These are phyloP conservation scores for Camptogramma bilineatum DNA, from an alignment of 2,888 invertebrate species.

Conservation along the genomic window DNA sequence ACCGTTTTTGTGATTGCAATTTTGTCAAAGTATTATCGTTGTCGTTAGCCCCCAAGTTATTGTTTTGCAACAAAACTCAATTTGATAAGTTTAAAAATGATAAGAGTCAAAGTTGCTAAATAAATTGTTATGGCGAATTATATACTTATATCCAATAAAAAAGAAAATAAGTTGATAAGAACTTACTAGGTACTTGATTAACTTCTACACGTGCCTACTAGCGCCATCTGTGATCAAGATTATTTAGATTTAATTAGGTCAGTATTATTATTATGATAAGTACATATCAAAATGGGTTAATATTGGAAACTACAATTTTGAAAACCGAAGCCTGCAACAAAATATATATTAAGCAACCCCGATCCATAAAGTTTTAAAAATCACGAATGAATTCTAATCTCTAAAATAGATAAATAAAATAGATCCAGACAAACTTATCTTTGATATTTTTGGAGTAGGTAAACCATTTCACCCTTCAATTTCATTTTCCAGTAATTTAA, in stretches of 20 bases:
- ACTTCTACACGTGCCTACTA: conserved; percentile 3
- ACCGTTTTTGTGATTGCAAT: conserved; percentile 68
- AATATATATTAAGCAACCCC: no score
- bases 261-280: background rate
- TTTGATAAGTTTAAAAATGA: conserved; percentile 26
- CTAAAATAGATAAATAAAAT: no score
- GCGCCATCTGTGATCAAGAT: conserved; percentile 26
- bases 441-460: no score
- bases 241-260: background rate
- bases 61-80: conserved; percentile 36
- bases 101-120: conserved; percentile 13
- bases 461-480: background rate
- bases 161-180: background rate
- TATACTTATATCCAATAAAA: no score
- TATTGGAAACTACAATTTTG: no score
- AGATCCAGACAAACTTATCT: no score
- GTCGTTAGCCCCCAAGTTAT: conserved; percentile 48
- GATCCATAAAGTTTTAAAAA: no score
- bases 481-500: background rate
- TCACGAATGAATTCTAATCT: no score
- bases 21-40: conserved; percentile 53
- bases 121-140: background rate
- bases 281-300: no score
- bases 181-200: background rate
- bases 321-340: no score